These are phyloP conservation scores for Leptonema lineaticorne DNA, from an alignment of 1,140 invertebrate species.

Conservation along the genomic window DNA sequence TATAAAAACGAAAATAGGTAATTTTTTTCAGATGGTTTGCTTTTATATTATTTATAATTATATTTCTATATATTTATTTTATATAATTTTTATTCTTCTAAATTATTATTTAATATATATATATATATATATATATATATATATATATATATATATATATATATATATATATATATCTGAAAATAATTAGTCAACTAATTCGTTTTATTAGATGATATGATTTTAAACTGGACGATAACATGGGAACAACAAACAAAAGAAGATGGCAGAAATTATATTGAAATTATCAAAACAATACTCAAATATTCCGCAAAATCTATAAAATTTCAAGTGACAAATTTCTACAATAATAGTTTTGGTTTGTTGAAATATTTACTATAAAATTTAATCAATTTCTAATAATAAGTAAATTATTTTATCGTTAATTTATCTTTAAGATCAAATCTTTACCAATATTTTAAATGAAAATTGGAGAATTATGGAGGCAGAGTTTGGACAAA, in stretches of 20 bases:
- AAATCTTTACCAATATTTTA: background rate
- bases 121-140: background rate
- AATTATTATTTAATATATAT: background rate
- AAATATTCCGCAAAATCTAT: background rate
- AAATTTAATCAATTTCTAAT: background rate
- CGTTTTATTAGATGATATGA: background rate
- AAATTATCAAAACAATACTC: background rate
- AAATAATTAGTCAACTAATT: background rate
- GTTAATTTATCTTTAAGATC: background rate
- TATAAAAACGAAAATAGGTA: background rate
- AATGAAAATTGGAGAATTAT: background rate
- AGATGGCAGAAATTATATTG: conserved; percentile 1
- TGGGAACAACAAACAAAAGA: background rate
- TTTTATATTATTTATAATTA: background rate
- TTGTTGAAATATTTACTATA: background rate
- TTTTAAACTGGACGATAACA: background rate
- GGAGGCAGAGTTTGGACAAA: background rate
- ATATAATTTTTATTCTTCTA: background rate
- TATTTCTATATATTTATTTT: background rate
- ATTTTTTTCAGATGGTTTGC: background rate
- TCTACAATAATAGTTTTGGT: conserved; percentile 4
- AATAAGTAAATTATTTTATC: background rate
- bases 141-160: background rate
- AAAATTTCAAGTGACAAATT: background rate
- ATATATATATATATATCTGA: background rate